Percentiles rank a stretch among this genome's conserved stretches.
phyloP scores from a whole-genome alignment of 2,113 vertebrate species.

The Tragelaphus buxtoni region DNA sequence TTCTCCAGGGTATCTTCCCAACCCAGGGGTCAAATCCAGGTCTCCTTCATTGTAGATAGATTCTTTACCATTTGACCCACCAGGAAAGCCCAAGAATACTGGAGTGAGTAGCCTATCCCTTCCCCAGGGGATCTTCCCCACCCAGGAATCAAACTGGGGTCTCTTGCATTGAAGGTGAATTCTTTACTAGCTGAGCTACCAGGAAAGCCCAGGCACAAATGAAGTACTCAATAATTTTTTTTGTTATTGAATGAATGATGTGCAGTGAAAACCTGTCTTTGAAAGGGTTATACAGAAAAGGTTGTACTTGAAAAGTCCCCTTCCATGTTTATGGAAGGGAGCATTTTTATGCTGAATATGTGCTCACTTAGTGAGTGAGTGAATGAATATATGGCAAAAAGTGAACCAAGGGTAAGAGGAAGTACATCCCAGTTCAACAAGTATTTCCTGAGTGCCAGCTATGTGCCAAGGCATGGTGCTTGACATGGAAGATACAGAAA shows the following conservation, averaged over 20 bases:
- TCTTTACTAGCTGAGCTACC: not conserved
- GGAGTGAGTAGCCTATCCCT: not conserved
- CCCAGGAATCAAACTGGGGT: not conserved
- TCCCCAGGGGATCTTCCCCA: not conserved
- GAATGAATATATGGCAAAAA: constrained; percentile 2
- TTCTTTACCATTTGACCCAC: not conserved
- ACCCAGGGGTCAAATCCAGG: not conserved
- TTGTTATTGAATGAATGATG: constrained; percentile 30
- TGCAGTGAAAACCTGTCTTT: constrained; percentile 15
- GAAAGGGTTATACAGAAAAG: not conserved
- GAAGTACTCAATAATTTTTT: not conserved
- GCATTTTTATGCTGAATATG: not conserved
- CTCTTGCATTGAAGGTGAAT: not conserved
- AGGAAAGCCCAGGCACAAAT: not conserved
- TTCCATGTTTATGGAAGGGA: constrained; percentile 15
- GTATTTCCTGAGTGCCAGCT: not conserved
- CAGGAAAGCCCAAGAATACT: not conserved
- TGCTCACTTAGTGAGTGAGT: not conserved
- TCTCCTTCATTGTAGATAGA: not conserved
- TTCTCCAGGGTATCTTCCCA: not conserved
- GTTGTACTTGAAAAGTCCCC: not conserved
- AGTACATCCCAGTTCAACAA: not conserved
- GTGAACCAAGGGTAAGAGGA: not conserved
- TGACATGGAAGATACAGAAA: not conserved
- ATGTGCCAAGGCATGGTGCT: not conserved